phyloP scores from a whole-genome alignment of 2,888 invertebrate genomes.

The Rhabditophanes sp. region DNA sequence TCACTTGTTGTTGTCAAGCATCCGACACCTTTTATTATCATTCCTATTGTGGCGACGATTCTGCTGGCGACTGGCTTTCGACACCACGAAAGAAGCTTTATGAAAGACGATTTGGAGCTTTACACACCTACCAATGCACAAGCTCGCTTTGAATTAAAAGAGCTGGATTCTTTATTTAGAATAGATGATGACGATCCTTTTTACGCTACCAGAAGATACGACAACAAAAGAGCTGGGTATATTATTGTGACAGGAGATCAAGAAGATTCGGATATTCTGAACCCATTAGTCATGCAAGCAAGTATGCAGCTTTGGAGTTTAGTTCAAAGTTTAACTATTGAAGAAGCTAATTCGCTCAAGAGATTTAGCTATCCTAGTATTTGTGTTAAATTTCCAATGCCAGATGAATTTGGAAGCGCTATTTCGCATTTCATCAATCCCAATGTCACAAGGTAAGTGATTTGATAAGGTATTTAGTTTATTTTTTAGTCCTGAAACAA shows the following conservation, averaged over 20 bases:
- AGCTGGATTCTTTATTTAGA: slow-evolving; percentile 33
- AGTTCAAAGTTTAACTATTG: slow-evolving; percentile 31
- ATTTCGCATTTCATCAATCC: slow-evolving; percentile 24
- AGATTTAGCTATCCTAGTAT: slow-evolving; percentile 36
- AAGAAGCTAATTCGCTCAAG: slow-evolving; percentile 21
- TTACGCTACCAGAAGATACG: slow-evolving; percentile 40
- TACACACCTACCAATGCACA: slow-evolving; percentile 42
- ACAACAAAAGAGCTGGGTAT: slow-evolving; percentile 36
- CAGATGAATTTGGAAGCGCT: slow-evolving; percentile 31
- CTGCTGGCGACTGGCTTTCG: slow-evolving; percentile 27
- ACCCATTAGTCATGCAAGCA: slow-evolving; percentile 27
- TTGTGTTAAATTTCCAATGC: slow-evolving; percentile 42
- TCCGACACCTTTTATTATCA: slow-evolving; percentile 33
- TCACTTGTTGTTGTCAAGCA: slow-evolving; percentile 21
- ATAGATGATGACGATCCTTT: slow-evolving; percentile 43
- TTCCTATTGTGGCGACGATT: slow-evolving; percentile 29
- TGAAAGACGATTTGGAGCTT: slow-evolving; percentile 40
- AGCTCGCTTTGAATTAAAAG: slow-evolving; percentile 26
- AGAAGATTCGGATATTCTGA: slow-evolving; percentile 35
- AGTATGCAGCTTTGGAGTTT: slow-evolving; percentile 37
- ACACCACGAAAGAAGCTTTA: slow-evolving; percentile 27
- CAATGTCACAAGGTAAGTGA: slow-evolving; percentile 23
- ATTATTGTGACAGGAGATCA: slow-evolving; percentile 41
- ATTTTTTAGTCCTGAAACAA: slow-evolving; percentile 29
- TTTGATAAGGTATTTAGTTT: slow-evolving; percentile 3